Conservation (phyloP, 2,888 invertebrate species). For the Heliconius hortense region DNA sequence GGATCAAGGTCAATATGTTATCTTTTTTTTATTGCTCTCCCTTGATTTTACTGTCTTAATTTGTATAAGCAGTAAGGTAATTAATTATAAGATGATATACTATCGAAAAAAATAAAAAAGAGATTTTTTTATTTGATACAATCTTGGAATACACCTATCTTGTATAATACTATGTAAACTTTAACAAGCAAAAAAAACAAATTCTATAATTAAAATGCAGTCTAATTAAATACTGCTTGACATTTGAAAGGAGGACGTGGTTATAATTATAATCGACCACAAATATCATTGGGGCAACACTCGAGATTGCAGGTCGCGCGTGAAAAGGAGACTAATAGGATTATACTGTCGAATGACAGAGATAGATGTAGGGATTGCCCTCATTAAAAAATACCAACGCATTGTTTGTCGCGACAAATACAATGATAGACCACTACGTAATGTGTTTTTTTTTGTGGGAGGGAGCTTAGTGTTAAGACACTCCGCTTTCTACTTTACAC, state of each 20-base stretch:
- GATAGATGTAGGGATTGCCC: conserved; percentile 72
- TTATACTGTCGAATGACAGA: conserved; percentile 59
- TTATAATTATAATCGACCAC: conserved; percentile 79
- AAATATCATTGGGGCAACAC: conserved; percentile 81
- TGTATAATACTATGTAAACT: conserved; percentile 8
- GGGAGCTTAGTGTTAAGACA: too few species aligned
- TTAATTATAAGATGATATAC: not conserved
- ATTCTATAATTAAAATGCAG: conserved; percentile 67
- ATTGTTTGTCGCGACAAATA: conserved; percentile 68
- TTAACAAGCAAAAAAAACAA: conserved; percentile 50
- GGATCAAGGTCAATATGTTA: conserved; percentile 38
- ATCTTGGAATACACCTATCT: not conserved
- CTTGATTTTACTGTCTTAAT: not conserved
- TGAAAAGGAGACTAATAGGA: conserved; percentile 54
- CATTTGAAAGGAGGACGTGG: conserved; percentile 80
- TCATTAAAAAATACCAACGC: conserved; percentile 58
- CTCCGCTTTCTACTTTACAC: too few species aligned
- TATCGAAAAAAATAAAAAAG: too few species aligned
- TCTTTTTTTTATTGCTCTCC: conserved; percentile 10
- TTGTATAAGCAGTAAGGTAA: not conserved
- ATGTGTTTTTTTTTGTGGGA: too few species aligned
- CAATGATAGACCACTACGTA: conserved; percentile 32
- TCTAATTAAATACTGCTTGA: conserved; percentile 79
- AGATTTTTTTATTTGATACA: too few species aligned
- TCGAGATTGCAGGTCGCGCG: conserved; percentile 66